Conservation (phyloP, 2,113 vertebrate genomes). For the human (Homo sapiens) region GRCh38 chr1:214800501-214801000, state of each 20-base stretch:
- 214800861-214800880: not conserved
- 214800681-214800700: not conserved
- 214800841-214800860: not conserved
- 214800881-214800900: not conserved
- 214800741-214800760: not conserved
- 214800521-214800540: not conserved
- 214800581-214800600: not conserved
- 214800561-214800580: not conserved
- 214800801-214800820: not conserved
- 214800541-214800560: not conserved
- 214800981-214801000: not conserved
- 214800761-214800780: not conserved
- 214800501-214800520: not conserved
- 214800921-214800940: not conserved
- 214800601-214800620: not conserved
- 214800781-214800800: not conserved
- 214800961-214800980: not conserved
- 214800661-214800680: not conserved
- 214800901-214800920: not conserved
- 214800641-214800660: not conserved
- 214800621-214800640: not conserved
- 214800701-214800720: not conserved
- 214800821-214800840: not conserved
- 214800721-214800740: not conserved
- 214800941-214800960: rapidly evolving